phyloP scores from a whole-genome alignment of 2,113 vertebrate genomes.

The Bos javanicus region DNA sequence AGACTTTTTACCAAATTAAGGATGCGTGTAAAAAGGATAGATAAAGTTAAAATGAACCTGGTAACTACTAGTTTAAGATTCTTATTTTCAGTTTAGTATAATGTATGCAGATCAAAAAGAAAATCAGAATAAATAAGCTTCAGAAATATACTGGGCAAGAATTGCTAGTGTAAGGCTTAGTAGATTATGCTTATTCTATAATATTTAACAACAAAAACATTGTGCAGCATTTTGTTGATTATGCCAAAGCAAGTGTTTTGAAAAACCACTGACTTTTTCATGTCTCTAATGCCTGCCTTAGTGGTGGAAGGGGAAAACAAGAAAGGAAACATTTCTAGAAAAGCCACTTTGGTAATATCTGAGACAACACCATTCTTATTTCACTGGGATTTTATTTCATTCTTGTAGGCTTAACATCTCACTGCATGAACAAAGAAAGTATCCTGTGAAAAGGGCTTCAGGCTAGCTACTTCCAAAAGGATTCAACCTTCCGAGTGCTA shows the following conservation, averaged over 20 bases:
- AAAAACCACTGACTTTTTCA: constrained; percentile 27
- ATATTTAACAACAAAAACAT: constrained; percentile 6
- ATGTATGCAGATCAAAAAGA: not conserved
- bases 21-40: not conserved
- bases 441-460: constrained; percentile 76
- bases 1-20: not conserved
- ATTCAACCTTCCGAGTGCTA: constrained; percentile 81
- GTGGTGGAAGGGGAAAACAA: not conserved
- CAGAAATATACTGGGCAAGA: not conserved
- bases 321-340: constrained; percentile 9
- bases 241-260: constrained; percentile 47
- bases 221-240: constrained; percentile 46
- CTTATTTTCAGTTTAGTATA: not conserved
- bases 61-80: not conserved
- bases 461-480: constrained; percentile 79
- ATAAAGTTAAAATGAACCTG: not conserved
- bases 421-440: constrained; percentile 81
- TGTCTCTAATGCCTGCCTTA: not conserved
- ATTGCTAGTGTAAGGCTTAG: not conserved
- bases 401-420: constrained; percentile 79
- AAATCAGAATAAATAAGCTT: not conserved
- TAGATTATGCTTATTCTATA: constrained; percentile 28
- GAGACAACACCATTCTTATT: constrained; percentile 74
- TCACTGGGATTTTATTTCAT: constrained; percentile 79
- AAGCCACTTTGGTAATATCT: constrained; percentile 57